Conservation (phyloP, 2,113 vertebrate genomes). For the Natator depressus region DNA sequence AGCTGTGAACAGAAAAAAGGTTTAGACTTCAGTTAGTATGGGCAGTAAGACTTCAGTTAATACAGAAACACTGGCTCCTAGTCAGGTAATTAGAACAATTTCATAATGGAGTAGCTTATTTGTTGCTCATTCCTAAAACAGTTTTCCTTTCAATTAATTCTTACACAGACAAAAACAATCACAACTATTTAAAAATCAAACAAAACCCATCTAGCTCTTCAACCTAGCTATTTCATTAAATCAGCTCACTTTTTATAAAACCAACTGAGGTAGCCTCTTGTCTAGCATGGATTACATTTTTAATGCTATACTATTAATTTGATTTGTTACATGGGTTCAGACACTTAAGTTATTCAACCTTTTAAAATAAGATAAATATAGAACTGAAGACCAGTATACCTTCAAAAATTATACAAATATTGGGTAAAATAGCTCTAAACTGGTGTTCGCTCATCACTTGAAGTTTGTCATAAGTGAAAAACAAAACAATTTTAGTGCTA, state of each 20-base stretch:
- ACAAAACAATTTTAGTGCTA: neutral
- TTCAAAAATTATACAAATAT: neutral
- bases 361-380: neutral
- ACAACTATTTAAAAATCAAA: neutral
- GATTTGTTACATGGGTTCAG: neutral
- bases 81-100: neutral
- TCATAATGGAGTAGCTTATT: neutral
- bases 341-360: neutral
- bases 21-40: conserved; percentile 16
- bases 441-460: neutral
- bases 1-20: conserved; percentile 77
- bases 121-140: neutral
- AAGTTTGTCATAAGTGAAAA: neutral
- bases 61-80: neutral
- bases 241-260: neutral
- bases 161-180: neutral
- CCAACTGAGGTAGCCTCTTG: neutral
- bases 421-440: neutral
- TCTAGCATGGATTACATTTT: neutral
- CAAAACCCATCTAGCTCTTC: neutral
- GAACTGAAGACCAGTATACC: neutral
- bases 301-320: neutral
- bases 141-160: neutral
- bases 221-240: neutral
- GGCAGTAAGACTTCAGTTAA: neutral